Conservation (phyloP, 30 jellyfish, hydroid and myxozoan species). For the Pseudorhiza aurosa region DNA sequence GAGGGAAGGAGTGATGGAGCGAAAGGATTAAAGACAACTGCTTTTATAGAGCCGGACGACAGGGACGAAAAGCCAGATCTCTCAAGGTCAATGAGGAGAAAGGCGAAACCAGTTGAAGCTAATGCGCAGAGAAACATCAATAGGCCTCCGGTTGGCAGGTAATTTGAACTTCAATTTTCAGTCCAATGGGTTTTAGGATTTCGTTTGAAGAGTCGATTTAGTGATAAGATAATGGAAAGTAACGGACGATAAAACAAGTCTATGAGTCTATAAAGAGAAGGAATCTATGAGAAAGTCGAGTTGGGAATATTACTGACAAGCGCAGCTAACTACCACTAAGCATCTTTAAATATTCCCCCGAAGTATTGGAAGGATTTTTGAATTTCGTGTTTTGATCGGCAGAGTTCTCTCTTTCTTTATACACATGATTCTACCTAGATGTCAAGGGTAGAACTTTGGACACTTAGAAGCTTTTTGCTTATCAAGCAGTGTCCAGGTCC, state of each 20-base stretch:
- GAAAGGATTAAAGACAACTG: slow-evolving; percentile 44
- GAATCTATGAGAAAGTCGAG: neutral
- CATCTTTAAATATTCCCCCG: too few relatives aligned
- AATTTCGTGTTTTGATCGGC: too few relatives aligned
- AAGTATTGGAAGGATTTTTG: too few relatives aligned
- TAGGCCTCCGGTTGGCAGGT: slow-evolving; percentile 9
- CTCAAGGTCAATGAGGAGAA: slow-evolving; percentile 61
- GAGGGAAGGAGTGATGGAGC: slow-evolving; percentile 57
- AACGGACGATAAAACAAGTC: too few relatives aligned
- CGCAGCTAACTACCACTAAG: neutral
- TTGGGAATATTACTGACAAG: neutral
- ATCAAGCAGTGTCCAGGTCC: too few relatives aligned
- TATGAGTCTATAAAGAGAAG: neutral
- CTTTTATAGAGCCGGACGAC: slow-evolving; percentile 39
- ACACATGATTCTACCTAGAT: too few relatives aligned
- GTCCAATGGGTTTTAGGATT: too few relatives aligned
- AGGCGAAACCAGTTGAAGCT: slow-evolving; percentile 39
- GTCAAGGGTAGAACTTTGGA: too few relatives aligned
- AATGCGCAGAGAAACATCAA: neutral
- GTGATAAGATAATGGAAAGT: too few relatives aligned
- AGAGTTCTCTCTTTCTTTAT: too few relatives aligned
- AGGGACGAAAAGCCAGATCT: slow-evolving; percentile 38
- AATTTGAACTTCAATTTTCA: neutral
- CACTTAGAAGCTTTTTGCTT: too few relatives aligned
- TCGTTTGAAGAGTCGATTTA: too few relatives aligned